Evolutionary conservation across 2,888 invertebrate species (phyloP).

Genomic region (Caenorhabditis doughertyi): DNA sequence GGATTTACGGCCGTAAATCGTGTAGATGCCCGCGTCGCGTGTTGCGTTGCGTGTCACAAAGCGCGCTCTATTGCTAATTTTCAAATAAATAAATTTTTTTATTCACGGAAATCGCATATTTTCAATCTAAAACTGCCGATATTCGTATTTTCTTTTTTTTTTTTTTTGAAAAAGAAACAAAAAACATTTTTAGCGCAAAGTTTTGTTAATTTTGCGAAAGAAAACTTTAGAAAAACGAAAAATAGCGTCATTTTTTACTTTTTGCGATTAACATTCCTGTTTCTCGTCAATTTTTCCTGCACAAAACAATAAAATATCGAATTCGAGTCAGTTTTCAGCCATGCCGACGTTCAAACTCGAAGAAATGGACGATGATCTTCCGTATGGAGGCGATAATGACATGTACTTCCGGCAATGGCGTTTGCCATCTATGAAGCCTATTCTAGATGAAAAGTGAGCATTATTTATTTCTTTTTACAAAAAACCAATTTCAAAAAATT

Average conservation of each 20-base stretch:
- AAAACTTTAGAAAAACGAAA: no score
- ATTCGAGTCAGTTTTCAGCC: not conserved
- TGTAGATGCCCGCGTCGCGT: conserved; percentile 36
- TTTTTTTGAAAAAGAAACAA: not conserved
- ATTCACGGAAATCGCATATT: not conserved
- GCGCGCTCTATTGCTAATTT: conserved; percentile 44
- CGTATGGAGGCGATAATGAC: conserved; percentile 53
- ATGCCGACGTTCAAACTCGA: conserved; percentile 59
- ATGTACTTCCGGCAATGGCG: conserved; percentile 59
- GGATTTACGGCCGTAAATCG: conserved; percentile 64
- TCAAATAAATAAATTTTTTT: conserved; percentile 4
- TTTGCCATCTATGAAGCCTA: conserved; percentile 47
- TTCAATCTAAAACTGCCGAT: conserved; percentile 8
- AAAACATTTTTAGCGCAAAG: not conserved
- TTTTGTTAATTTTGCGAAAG: no score
- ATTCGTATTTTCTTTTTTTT: not conserved
- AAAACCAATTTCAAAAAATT: not conserved
- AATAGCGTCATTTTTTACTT: no score
- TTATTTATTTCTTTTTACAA: not conserved
- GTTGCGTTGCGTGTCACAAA: conserved; percentile 51
- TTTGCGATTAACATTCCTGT: no score
- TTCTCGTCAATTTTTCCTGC: not conserved
- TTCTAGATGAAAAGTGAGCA: conserved; percentile 33
- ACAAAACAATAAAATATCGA: not conserved
- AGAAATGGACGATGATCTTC: conserved; percentile 28